Evolutionary conservation across 2,113 vertebrate genomes (phyloP), one percentile per base, ranked within the genome.

Genomic region (Cathartes aura): DNA sequence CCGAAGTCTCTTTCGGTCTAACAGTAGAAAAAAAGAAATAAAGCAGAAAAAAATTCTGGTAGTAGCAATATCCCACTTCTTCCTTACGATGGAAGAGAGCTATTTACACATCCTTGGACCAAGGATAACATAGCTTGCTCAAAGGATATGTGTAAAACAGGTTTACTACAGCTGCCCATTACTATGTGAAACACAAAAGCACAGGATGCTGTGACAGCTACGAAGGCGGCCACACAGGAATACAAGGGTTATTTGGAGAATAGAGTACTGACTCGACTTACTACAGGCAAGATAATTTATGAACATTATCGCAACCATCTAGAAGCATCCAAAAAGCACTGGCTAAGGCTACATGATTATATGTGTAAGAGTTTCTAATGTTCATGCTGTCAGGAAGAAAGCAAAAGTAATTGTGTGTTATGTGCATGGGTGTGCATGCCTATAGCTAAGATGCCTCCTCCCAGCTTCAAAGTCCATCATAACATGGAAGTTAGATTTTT

Each of bases 361-460:
- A 43, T 3, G 8, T 2, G 0, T 22, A 60, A 32, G 56, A n/a
- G 26, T 43, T 78, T 72, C 45, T 74, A 12, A 45, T 15, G 8
- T 6, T 67, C 52, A 47, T 7, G 6, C 36, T 70, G 48, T 4
- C 34, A 90, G 48, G 26, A 86, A 72, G 53, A 75, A 86, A 64
- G 45, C 18, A 8, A 9, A 43, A 85, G 16, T n/a, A 63, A 42
- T 1, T 40, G 11, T 14, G 8, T 19, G 12, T 36, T 84, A 59
- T 0, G 2, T 32, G 19, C 26, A 29, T 1, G 6, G 19, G 34
- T 32, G 4, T 38, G 2, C 22, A 52, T 5, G 21, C 12, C 29
- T 45, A 0, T 9, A 73, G 12, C 34, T 17, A 63, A 74, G 21
- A 26, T 32, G 43, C 12, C 34, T 74, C 29, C 14, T 87, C 18